Conservation (phyloP, 2,113 vertebrate genomes). For the Ptyas mucosa region DNA sequence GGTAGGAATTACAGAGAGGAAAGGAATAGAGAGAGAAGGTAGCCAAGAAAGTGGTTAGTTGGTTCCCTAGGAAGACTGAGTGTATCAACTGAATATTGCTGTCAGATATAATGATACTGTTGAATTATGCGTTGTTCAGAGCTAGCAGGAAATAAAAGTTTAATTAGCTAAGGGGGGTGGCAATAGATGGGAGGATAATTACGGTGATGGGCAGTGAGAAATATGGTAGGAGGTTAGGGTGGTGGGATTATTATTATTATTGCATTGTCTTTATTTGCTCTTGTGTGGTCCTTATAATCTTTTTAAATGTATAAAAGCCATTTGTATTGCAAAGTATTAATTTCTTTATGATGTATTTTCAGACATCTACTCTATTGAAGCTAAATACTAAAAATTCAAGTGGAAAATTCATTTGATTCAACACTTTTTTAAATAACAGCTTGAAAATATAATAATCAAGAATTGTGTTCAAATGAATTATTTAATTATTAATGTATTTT, state of each 20-base stretch:
- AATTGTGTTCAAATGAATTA: not conserved
- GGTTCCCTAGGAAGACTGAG: not conserved
- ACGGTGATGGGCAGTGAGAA: not conserved
- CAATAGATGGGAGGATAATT: not conserved
- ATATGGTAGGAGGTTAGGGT: not conserved
- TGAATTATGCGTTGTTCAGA: not conserved
- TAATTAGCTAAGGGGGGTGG: not conserved
- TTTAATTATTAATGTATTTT: not conserved
- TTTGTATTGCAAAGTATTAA: not conserved
- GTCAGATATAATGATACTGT: not conserved
- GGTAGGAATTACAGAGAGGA: not conserved
- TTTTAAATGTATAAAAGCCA: not conserved
- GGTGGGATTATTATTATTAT: not conserved
- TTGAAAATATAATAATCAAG: not conserved
- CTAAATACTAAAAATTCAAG: not conserved
- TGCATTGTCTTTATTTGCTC: not conserved
- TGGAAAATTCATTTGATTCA: not conserved
- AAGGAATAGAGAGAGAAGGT: not conserved
- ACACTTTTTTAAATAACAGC: not conserved
- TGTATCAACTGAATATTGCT: not conserved
- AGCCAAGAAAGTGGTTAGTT: not conserved
- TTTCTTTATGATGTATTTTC: not conserved
- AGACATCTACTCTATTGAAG: not conserved
- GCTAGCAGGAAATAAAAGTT: not conserved
- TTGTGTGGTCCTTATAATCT: not conserved